These are phyloP conservation scores for Phylloscopus whistleri DNA, from an alignment of 2,113 vertebrate genomes.

Conservation along the genomic window DNA sequence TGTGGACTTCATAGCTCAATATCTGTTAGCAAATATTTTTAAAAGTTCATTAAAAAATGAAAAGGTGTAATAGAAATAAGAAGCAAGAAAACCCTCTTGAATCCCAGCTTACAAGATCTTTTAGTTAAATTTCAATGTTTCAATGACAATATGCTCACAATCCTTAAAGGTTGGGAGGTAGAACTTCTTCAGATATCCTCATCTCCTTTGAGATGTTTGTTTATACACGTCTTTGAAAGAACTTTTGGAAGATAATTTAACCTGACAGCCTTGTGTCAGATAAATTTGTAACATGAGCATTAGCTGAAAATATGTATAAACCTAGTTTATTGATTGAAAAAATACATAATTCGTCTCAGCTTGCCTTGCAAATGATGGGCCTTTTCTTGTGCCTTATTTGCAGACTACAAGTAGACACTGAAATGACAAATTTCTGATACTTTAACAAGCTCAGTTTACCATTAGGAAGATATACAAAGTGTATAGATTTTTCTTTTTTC, in stretches of 20 bases:
- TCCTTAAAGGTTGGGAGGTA: neutral
- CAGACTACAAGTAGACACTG: neutral
- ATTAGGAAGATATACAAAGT: neutral
- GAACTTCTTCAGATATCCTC: neutral
- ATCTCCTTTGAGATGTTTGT: neutral
- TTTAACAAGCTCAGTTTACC: neutral
- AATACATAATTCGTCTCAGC: accelerated
- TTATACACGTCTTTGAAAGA: neutral
- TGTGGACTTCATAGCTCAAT: neutral
- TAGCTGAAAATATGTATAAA: neutral
- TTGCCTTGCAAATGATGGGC: neutral
- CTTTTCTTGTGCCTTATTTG: neutral
- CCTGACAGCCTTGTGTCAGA: neutral
- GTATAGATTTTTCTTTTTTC: neutral
- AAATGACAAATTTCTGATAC: neutral
- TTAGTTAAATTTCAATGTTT: neutral
- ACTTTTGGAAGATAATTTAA: slow-evolving; percentile 7
- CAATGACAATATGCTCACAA: neutral
- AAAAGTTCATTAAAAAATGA: neutral
- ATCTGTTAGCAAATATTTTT: neutral
- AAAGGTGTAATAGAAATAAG: neutral
- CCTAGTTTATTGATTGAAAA: neutral
- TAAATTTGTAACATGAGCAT: neutral
- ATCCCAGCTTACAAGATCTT: neutral
- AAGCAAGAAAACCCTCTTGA: neutral